These are phyloP conservation scores for Willisornis vidua DNA, from an alignment of 2,113 vertebrate species.

Conservation along the genomic window DNA sequence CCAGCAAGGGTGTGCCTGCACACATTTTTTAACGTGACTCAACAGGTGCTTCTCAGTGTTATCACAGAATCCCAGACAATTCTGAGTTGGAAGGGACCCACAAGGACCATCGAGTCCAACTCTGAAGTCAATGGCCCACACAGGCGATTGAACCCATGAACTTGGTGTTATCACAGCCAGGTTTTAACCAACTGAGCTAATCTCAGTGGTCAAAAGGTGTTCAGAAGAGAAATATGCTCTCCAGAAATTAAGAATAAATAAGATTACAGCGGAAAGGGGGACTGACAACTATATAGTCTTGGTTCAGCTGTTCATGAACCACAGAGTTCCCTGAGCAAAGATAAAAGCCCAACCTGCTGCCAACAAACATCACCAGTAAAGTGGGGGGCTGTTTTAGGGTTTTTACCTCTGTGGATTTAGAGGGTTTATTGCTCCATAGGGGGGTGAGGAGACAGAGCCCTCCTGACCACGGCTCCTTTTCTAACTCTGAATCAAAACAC, in stretches of 20 bases:
- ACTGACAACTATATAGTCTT: background rate
- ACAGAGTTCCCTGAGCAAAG: background rate
- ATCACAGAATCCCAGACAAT: background rate
- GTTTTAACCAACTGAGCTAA: no score
- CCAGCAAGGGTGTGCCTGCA: rapidly evolving
- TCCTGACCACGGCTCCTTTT: background rate
- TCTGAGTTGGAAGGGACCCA: no score
- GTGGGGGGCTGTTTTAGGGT: background rate
- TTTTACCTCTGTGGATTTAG: background rate
- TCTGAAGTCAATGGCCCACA: no score
- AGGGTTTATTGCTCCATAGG: background rate
- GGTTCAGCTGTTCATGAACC: background rate
- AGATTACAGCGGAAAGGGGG: background rate
- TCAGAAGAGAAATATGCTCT: background rate
- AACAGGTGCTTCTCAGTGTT: background rate
- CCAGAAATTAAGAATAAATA: background rate
- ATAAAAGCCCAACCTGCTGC: background rate
- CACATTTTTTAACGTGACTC: background rate
- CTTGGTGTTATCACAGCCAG: no score
- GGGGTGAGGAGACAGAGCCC: background rate
- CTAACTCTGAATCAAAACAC: background rate
- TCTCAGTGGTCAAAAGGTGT: background rate
- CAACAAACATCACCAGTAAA: background rate
- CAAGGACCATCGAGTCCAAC: no score
- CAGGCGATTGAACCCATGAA: no score